phyloP scores from a whole-genome alignment of 1,140 invertebrate genomes.

The Ceratitis capitata region DNA sequence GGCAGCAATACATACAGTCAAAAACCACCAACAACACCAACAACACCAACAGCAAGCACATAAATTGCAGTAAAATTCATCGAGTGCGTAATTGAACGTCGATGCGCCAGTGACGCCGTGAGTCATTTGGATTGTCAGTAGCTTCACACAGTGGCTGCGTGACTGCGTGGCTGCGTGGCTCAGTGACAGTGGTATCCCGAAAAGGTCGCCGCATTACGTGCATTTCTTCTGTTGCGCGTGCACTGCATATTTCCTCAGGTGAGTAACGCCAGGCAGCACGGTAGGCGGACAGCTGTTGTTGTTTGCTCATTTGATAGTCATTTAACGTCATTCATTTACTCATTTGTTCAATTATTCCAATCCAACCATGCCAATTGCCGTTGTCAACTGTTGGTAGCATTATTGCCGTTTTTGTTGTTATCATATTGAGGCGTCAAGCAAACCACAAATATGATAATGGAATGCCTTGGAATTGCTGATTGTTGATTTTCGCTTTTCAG shows the following conservation, averaged over 20 bases:
- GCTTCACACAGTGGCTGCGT: too few species aligned
- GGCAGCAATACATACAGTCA: too few species aligned
- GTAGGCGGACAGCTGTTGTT: neutral
- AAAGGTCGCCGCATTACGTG: neutral
- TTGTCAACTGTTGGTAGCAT: neutral
- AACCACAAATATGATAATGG: slow-evolving; percentile 1
- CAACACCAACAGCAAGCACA: neutral
- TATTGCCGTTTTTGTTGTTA: neutral
- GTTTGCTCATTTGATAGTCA: neutral
- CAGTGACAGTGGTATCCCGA: neutral
- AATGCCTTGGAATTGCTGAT: too few species aligned
- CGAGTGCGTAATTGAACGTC: neutral
- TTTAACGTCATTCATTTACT: slow-evolving; percentile 20
- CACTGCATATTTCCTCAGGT: neutral
- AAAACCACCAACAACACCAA: neutral
- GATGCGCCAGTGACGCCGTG: too few species aligned
- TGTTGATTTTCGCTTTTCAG: neutral
- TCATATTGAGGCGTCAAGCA: too few species aligned
- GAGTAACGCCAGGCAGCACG: neutral
- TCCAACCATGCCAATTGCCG: neutral
- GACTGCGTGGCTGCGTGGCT: neutral
- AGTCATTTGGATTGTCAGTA: too few species aligned
- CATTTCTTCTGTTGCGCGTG: neutral
- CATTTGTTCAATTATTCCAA: neutral
- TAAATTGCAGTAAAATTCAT: neutral